Evolutionary conservation across 2,888 invertebrate species (phyloP), one percentile per base, ranked within the genome.

Genomic region (Pollenia amentaria): DNA sequence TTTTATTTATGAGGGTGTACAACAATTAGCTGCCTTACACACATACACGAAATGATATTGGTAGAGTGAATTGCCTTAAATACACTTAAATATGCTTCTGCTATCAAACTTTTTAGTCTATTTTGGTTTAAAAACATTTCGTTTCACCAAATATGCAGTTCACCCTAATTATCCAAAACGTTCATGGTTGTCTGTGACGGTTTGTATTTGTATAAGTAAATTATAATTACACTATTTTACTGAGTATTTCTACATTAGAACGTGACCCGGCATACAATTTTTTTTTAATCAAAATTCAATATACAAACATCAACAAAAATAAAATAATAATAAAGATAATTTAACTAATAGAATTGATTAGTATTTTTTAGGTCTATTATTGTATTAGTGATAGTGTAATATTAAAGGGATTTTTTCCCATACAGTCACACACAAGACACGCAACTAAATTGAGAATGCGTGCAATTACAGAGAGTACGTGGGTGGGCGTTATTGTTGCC

Each of bases 241-340:
- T 65, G 65, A 64, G 65, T 44, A 67, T 60, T 57, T 67, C 29
- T 11, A 29, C 44, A 67, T 18, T 42, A 10, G 14, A 84, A 78
- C 84, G 84, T 84, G 84, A 78, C 73, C 44, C 42, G 38, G 38
- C 73, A 84, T 73, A 67, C 29, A 73, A 70, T 76, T 64, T 73
- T 65, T 69, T 60, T 55, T 64, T 57, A 42, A 48, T 72, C 57
- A 46, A 44, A 73, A 78, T 12, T 10, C 60, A 67, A 38, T 72
- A 6, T 29, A 48, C 8, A 60, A 55, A 65, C 57, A 65, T 11
- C 14, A 14, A 53, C 64, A 64, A 12, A 16, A 44, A 18, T 12
- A 53, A 60, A 42, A 79, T 21, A 70, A 53, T 44, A 53, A 55
- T 46, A 64, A 55, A 69, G 46, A 46, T 62, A 65, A 77, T 84